Conservation (phyloP, 1,140 invertebrate genomes). For the Heterodera schachtii region DNA sequence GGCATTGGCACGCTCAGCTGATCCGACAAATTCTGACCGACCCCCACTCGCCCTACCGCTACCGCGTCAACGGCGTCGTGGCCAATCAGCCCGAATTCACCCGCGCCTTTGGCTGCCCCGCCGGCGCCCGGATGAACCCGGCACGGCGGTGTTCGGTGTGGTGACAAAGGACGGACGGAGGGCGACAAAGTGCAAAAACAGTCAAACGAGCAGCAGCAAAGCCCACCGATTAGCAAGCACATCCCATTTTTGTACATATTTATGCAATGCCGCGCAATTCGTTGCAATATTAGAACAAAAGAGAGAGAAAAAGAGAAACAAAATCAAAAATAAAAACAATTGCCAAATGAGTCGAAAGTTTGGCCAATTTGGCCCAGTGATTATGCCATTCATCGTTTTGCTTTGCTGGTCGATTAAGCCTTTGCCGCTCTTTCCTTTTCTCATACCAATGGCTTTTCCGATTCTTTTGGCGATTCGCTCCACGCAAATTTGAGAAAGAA, state of each 20-base stretch:
- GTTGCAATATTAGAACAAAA: not conserved
- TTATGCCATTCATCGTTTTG: too few relatives aligned
- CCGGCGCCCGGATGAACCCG: slow-evolving; percentile 47
- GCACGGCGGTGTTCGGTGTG: slow-evolving; percentile 48
- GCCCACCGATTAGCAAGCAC: not conserved
- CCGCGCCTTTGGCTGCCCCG: slow-evolving; percentile 50
- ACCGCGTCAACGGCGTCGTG: slow-evolving; percentile 56
- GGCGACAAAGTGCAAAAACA: not conserved
- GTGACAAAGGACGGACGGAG: slow-evolving; percentile 11
- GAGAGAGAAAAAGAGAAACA: not conserved
- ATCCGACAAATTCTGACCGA: slow-evolving; percentile 54
- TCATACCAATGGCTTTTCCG: slow-evolving; percentile 16
- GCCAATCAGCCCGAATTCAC: slow-evolving; percentile 57
- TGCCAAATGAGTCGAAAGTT: not conserved
- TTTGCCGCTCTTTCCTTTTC: too few relatives aligned
- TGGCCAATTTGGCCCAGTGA: too few relatives aligned
- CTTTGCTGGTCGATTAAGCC: too few relatives aligned
- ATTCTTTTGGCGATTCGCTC: slow-evolving; percentile 47
- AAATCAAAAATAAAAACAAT: not conserved
- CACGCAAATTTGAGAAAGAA: slow-evolving; percentile 55
- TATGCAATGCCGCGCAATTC: not conserved
- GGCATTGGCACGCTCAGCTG: not conserved
- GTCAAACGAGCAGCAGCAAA: too few relatives aligned
- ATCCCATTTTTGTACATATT: not conserved
- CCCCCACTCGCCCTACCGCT: slow-evolving; percentile 52